phyloP scores from a whole-genome alignment of 2,113 vertebrate species.

The Daboia siamensis region DNA sequence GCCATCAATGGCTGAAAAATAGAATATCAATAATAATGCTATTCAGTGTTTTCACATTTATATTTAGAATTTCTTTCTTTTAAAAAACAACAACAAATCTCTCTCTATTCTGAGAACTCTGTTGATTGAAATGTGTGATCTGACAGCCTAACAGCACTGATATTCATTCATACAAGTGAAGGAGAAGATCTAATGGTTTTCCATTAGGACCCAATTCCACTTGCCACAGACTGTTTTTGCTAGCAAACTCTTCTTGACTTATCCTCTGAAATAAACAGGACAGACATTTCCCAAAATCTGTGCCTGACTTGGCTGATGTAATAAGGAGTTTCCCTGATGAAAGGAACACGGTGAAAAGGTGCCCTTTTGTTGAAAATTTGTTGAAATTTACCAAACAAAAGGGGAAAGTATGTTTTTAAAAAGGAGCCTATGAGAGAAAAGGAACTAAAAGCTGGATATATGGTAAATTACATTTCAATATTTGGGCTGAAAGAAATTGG shows the following conservation, averaged over 20 bases:
- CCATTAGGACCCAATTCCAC: not conserved
- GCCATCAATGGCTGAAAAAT: not conserved
- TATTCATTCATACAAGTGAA: not conserved
- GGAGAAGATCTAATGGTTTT: not conserved
- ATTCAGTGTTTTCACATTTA: not conserved
- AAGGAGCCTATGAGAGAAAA: not conserved
- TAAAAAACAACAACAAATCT: not conserved
- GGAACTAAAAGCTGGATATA: not conserved
- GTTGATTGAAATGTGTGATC: not conserved
- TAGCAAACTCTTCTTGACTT: not conserved
- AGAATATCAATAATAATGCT: not conserved
- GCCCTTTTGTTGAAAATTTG: too few species aligned
- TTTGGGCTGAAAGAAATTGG: not conserved
- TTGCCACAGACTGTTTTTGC: not conserved
- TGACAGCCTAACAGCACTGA: not conserved
- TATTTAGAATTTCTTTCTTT: not conserved
- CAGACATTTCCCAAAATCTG: not conserved
- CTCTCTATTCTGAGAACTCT: not conserved
- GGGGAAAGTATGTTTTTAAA: not conserved
- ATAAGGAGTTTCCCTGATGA: not conserved
- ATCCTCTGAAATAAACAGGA: not conserved
- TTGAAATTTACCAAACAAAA: not conserved
- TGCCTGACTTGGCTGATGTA: not conserved
- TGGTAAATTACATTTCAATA: not conserved
- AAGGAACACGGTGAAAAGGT: not conserved